A percentile compares a stretch with the other conserved stretches of the same genome.
These are phyloP conservation scores for Barbus barbus DNA, from an alignment of 2,113 vertebrate genomes.

Conservation along the genomic window DNA sequence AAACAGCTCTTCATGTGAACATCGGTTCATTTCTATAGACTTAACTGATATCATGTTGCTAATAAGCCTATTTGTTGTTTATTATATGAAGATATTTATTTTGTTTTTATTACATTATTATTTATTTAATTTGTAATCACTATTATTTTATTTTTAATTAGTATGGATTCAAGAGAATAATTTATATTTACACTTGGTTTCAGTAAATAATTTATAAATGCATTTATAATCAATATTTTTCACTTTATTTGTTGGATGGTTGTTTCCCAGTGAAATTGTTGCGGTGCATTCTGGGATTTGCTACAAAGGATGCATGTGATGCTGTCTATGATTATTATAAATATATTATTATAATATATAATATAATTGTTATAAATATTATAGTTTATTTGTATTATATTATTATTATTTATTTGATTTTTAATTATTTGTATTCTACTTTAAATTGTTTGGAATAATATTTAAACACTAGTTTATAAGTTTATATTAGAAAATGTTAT, in stretches of 20 bases:
- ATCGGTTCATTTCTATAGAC: not conserved
- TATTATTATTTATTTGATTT: no score
- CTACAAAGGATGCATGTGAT: not conserved
- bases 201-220: not conserved
- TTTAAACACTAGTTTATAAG: no score
- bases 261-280: not conserved
- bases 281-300: not conserved
- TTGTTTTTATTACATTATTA: not conserved
- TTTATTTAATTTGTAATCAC: not conserved
- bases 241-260: not conserved
- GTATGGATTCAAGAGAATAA: not conserved
- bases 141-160: not conserved
- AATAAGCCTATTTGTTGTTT: not conserved
- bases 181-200: no score
- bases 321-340: not conserved
- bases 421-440: no score
- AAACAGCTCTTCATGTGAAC: not conserved
- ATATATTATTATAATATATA: not conserved
- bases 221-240: not conserved
- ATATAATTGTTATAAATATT: no score
- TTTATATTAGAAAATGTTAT: no score
- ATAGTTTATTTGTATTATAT: not conserved
- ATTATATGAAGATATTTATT: not conserved
- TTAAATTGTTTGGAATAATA: no score
- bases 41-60: not conserved